These are phyloP conservation scores for Biston betularia DNA, from an alignment of 2,888 invertebrate species.

Conservation along the genomic window DNA sequence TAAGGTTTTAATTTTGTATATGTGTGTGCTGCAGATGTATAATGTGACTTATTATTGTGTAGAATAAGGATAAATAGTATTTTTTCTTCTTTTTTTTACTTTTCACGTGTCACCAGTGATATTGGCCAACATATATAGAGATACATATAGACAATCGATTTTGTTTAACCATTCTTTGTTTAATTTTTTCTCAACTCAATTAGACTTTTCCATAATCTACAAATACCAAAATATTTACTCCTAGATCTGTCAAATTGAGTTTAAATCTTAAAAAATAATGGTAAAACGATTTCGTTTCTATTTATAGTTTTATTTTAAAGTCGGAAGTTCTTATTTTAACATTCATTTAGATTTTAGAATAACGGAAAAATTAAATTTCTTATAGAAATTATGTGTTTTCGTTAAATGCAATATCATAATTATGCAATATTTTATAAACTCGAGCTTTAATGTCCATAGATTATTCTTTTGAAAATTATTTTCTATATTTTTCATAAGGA, in stretches of 20 bases:
- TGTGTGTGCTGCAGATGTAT: conserved; percentile 70
- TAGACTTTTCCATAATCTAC: no score
- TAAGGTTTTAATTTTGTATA: conserved; percentile 73
- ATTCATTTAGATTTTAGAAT: conserved; percentile 11
- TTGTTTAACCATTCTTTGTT: not conserved
- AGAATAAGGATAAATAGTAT: conserved; percentile 54
- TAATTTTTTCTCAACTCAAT: not conserved
- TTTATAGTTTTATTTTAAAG: no score
- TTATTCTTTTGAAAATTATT: conserved; percentile 34
- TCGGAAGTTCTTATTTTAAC: conserved; percentile 3
- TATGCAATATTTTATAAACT: conserved; percentile 27
- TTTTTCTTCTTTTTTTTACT: conserved; percentile 30
- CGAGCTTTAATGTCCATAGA: conserved; percentile 23
- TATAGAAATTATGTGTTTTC: conserved; percentile 23
- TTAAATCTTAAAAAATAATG: no score
- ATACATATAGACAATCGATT: conserved; percentile 4
- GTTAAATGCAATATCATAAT: conserved; percentile 35
- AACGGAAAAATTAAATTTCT: conserved; percentile 20
- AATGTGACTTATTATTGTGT: conserved; percentile 74
- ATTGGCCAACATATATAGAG: conserved; percentile 27
- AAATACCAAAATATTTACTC: no score
- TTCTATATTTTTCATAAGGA: conserved; percentile 31
- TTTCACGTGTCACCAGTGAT: conserved; percentile 29
- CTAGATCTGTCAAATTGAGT: no score
- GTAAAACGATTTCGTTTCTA: no score